A percentile compares a stretch with the other conserved stretches of the same genome.
These are phyloP conservation scores for Turnix velox DNA, from an alignment of 2,113 vertebrate species.

Conservation along the genomic window DNA sequence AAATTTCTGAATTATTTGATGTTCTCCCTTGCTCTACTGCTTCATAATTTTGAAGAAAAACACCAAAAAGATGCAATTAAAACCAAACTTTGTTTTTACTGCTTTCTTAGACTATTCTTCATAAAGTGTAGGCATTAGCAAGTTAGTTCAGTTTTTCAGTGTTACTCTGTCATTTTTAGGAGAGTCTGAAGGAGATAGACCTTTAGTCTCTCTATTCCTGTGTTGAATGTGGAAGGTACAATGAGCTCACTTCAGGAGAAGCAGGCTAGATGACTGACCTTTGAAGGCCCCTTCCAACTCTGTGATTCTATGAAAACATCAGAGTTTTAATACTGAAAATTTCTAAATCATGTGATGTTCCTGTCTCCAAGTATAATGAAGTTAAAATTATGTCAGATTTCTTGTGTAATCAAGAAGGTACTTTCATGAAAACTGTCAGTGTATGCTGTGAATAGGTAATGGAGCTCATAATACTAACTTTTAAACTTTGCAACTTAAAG, in stretches of 20 bases:
- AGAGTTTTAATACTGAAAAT: neutral
- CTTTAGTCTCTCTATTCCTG: neutral
- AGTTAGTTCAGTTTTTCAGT: neutral
- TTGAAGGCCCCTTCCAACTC: too few species aligned
- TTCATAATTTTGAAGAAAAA: neutral
- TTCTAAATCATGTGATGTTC: neutral
- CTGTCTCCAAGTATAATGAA: neutral
- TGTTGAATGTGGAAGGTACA: neutral
- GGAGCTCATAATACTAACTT: neutral
- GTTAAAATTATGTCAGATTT: neutral
- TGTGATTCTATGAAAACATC: too few species aligned
- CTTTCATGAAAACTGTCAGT: neutral
- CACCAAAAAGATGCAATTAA: neutral
- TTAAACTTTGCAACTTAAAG: neutral
- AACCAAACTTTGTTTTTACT: neutral
- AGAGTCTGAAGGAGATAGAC: neutral
- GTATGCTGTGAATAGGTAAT: neutral
- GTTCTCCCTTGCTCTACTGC: neutral
- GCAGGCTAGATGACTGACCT: too few species aligned
- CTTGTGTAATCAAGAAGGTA: neutral
- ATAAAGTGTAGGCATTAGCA: neutral
- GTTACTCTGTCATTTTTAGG: neutral
- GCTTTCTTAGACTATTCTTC: neutral
- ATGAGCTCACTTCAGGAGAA: too few species aligned
- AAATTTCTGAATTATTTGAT: neutral